A percentile compares a stretch with the other conserved stretches of the same genome.
Conservation (phyloP, 2,113 vertebrate species). For the Ptilorrhoa leucosticta region DNA sequence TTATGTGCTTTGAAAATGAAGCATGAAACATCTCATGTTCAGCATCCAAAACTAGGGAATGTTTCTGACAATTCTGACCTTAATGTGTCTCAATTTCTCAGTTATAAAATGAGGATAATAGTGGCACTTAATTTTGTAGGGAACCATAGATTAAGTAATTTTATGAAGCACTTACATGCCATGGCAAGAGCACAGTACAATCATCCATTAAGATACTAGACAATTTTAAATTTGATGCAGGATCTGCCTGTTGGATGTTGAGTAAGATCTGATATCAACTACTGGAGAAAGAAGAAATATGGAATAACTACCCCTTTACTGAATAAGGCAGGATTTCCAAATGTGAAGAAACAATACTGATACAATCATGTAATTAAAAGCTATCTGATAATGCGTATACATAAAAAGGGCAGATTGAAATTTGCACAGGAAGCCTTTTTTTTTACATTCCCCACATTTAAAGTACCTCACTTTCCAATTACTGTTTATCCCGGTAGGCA, state of each 20-base stretch:
- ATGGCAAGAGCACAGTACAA: not conserved
- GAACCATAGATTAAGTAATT: not conserved
- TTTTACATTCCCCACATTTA: not conserved
- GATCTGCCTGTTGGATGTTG: not conserved
- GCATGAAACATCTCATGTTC: not conserved
- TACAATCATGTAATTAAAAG: not conserved
- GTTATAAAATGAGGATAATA: not conserved
- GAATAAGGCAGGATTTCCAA: not conserved
- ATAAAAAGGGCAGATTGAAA: not conserved
- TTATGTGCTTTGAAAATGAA: not conserved
- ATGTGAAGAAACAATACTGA: not conserved
- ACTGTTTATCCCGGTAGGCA: not conserved
- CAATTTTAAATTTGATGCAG: not conserved
- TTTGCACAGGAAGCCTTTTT: not conserved
- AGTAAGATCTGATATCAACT: not conserved
- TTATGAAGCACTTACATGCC: not conserved
- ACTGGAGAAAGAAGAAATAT: not conserved
- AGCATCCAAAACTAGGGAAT: not conserved
- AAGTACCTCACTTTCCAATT: not conserved
- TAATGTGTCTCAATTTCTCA: not conserved
- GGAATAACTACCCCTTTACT: not conserved
- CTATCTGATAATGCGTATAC: not conserved
- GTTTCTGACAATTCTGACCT: not conserved
- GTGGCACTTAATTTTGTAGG: not conserved
- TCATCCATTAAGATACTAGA: not conserved